Base-by-base conservation (phyloP, 1,140 invertebrate genomes). In the Drosophila kanapiae region DNA sequence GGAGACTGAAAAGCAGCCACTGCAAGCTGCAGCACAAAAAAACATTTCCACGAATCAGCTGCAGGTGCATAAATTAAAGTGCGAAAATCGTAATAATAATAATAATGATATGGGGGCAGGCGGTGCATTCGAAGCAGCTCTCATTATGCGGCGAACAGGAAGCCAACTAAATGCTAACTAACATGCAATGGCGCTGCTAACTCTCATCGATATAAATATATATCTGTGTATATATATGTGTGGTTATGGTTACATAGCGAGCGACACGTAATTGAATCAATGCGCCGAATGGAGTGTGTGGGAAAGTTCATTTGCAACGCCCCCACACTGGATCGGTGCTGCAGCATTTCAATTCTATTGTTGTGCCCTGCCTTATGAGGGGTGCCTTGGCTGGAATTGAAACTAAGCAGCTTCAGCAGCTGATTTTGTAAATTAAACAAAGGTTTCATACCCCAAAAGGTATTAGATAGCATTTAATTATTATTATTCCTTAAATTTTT, bases 31-130 rank as follows among this genome's bases (percentile, higher is more conserved):
- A 9, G 54, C 40, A 16, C 42, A 47, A 23, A 56, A 56, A 38
- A 23, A 72, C 53, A 60, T 58, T 48, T 74, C 70, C 70, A 60
- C 84, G 84, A 88, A 88, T 90, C 74, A 88, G 84, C 84, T 78
- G 78, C 83, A 88, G 84, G 85, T 88, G 84, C 84, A 88, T 88
- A 88, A 88, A 88, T 88, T 88, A 88, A 90, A 88, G 84, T 88
- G 84, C 74, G 84, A 88, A 88, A 88, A 83, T 61, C 82, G 84
- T 82, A 82, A 90, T 88, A 90, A 77, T 62, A 90, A 77, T 62
- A 62, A 84, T 90, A 84, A 88, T 88, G 68, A 74, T 83, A 88
- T 70, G 77, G 71, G 63, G 76, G 68, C 63, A 69, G 70, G 54
- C 56, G 42, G 31, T 37, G 47, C 65, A 48, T 37, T 51, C 64